phyloP scores from a whole-genome alignment of 2,797 vertebrate genomes.

The Chelidonichthys spinosus region DNA sequence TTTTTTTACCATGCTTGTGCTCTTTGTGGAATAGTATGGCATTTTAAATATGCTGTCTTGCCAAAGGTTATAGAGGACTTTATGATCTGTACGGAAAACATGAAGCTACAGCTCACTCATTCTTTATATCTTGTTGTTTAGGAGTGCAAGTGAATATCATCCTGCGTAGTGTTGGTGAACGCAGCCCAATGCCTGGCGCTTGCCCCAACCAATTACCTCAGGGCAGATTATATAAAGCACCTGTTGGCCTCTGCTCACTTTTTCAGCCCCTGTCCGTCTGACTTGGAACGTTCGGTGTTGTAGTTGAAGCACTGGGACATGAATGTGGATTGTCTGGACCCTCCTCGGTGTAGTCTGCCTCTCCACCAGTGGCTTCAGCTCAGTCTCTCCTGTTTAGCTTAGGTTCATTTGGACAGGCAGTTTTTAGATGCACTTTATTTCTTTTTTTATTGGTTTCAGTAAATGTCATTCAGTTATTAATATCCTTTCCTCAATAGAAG shows the following conservation, averaged over 20 bases:
- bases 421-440: background rate
- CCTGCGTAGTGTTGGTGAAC: background rate
- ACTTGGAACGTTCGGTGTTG: background rate
- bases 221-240: background rate
- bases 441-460: background rate
- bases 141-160: background rate
- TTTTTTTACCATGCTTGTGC: conserved; percentile 1
- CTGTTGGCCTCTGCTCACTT: background rate
- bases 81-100: background rate
- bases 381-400: background rate
- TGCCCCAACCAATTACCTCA: background rate
- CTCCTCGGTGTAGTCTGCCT: background rate
- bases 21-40: background rate
- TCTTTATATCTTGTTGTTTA: background rate
- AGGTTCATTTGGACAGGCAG: background rate
- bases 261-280: background rate
- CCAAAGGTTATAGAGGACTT: background rate
- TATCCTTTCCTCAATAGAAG: background rate
- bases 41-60: conserved; percentile 13
- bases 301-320: background rate
- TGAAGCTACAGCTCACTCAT: background rate
- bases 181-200: background rate
- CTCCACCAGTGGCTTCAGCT: background rate
- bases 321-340: background rate
- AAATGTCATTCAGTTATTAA: background rate